These are phyloP conservation scores for Tachysurus fulvidraco DNA, from an alignment of 2,113 vertebrate genomes.

Conservation along the genomic window DNA sequence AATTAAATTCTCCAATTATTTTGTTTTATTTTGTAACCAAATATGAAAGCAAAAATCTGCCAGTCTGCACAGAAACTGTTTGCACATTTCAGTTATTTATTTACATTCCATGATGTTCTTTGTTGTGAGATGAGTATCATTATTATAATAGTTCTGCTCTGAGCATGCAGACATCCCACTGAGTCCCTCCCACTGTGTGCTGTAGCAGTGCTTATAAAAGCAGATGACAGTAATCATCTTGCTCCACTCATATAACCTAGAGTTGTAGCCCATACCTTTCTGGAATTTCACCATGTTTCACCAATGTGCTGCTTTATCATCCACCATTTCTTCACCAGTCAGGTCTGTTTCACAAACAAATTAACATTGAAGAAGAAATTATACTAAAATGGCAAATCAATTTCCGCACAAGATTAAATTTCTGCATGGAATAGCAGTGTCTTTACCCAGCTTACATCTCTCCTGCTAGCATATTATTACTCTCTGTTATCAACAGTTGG, in stretches of 20 bases:
- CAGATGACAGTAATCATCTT: conserved; percentile 49
- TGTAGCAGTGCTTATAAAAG: conserved; percentile 49
- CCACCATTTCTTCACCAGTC: background rate
- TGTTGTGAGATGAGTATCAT: background rate
- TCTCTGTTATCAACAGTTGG: conserved; percentile 17
- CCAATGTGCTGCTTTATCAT: background rate
- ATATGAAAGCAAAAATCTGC: background rate
- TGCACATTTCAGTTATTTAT: background rate
- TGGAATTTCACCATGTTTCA: conserved; percentile 2
- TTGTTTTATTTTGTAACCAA: background rate
- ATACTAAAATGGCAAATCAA: conserved; percentile 17
- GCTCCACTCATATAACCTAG: background rate
- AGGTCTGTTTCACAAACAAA: conserved; percentile 9
- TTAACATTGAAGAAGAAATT: background rate
- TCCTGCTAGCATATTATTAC: conserved; percentile 10
- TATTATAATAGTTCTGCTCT: conserved; percentile 7
- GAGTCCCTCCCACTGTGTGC: conserved; percentile 23
- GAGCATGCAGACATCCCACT: conserved; percentile 9
- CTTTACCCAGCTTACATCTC: background rate
- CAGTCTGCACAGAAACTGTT: no score
- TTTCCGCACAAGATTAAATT: background rate
- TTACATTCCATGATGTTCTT: background rate
- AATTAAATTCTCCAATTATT: background rate
- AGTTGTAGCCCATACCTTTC: conserved; percentile 16
- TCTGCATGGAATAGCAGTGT: conserved; percentile 1